Evolutionary conservation across 2,888 invertebrate genomes (phyloP).

Genomic region (Eurytoma californica): DNA sequence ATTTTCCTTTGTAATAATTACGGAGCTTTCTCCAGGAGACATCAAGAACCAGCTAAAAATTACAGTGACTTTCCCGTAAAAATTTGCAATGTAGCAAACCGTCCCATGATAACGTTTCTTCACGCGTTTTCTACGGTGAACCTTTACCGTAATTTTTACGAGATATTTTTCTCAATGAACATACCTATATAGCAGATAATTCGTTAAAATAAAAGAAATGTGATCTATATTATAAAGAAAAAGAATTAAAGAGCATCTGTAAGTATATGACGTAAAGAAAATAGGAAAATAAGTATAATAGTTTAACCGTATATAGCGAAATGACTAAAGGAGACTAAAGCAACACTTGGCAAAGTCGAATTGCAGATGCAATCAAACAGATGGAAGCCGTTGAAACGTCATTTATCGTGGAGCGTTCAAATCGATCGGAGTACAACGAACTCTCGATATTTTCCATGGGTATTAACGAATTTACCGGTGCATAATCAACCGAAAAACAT

Average conservation of each 20-base stretch:
- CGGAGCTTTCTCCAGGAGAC: too few species aligned
- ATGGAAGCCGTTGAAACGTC: constrained; percentile 52
- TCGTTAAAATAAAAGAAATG: not conserved
- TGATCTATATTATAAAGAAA: not conserved
- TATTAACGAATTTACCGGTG: constrained; percentile 2
- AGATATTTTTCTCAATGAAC: too few species aligned
- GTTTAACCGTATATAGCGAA: constrained; percentile 40
- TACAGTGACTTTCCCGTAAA: too few species aligned
- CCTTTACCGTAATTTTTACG: too few species aligned
- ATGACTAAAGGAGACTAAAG: constrained; percentile 48
- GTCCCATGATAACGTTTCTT: too few species aligned
- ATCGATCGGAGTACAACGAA: constrained; percentile 63
- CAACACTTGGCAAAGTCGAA: constrained; percentile 61
- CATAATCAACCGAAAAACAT: not conserved
- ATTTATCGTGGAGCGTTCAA: constrained; percentile 47
- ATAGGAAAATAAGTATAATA: constrained; percentile 20
- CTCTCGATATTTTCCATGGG: constrained; percentile 42
- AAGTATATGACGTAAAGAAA: constrained; percentile 18
- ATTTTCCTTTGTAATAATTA: too few species aligned
- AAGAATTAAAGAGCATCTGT: constrained; percentile 33
- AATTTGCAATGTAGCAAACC: too few species aligned
- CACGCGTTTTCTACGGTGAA: too few species aligned
- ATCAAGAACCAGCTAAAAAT: too few species aligned
- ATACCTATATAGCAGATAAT: not conserved
- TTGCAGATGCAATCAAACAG: constrained; percentile 71